Percentiles rank a stretch among this genome's conserved stretches.
Conservation (phyloP, 2,888 invertebrate species). For the Hydraecia micacea region DNA sequence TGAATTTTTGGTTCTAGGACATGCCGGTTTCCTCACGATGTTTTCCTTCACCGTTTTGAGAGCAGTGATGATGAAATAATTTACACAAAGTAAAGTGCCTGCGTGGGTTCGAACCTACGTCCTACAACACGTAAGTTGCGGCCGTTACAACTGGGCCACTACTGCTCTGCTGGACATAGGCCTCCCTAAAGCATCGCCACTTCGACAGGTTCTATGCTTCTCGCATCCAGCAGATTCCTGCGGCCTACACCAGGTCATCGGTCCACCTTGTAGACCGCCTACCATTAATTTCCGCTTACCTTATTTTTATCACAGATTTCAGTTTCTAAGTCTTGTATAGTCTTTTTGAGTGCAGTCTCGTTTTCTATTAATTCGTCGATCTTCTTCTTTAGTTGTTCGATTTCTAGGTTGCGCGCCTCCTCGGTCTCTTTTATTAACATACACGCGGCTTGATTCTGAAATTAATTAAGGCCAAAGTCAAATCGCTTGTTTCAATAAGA, state of each 20-base stretch:
- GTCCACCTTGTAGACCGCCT: not conserved
- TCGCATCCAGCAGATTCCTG: not conserved
- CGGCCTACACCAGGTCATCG: not conserved
- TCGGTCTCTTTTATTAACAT: constrained; percentile 87
- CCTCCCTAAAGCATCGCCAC: not conserved
- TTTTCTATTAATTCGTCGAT: constrained; percentile 86
- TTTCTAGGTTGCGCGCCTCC: constrained; percentile 76
- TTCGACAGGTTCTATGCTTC: not conserved
- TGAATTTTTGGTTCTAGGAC: too few relatives aligned
- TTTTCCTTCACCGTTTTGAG: too few relatives aligned
- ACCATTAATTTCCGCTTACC: constrained; percentile 73
- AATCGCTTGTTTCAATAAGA: not conserved
- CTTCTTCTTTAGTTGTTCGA: constrained; percentile 81
- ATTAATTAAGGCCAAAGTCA: constrained; percentile 27
- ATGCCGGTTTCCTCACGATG: too few relatives aligned
- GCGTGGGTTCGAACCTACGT: too few relatives aligned
- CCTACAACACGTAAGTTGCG: too few relatives aligned
- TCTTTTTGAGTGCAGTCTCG: constrained; percentile 82
- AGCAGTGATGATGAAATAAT: too few relatives aligned
- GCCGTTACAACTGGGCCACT: too few relatives aligned
- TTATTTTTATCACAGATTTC: constrained; percentile 92
- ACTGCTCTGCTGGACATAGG: not conserved
- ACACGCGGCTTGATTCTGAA: constrained; percentile 86
- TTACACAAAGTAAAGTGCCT: too few relatives aligned
- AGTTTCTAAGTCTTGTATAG: constrained; percentile 88